These are phyloP conservation scores for Drosophila busckii DNA, from an alignment of 1,140 invertebrate species.

Conservation along the genomic window DNA sequence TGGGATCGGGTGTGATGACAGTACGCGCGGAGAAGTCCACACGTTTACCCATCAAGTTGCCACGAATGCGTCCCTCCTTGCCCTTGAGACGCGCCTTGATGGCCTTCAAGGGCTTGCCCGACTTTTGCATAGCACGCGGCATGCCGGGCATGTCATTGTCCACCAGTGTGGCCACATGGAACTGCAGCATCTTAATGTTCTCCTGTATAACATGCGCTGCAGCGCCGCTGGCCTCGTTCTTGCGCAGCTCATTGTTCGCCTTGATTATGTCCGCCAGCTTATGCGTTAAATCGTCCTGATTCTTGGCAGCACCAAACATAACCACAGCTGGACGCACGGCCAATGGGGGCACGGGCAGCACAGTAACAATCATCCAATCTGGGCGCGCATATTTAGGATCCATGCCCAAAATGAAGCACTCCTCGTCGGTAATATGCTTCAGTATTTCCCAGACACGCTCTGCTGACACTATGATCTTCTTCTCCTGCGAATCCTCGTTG, in stretches of 20 bases:
- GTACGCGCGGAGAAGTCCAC: conserved; percentile 99
- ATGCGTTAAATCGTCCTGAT: conserved; percentile 99
- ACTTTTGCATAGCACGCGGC: conserved; percentile 98
- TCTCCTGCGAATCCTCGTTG: conserved; percentile 98
- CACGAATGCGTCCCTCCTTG: conserved; percentile 98
- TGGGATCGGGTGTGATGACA: conserved; percentile 99
- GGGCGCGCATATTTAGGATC: conserved; percentile 97
- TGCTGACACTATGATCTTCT: conserved; percentile 94
- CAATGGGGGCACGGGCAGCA: conserved; percentile 97
- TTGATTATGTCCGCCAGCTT: conserved; percentile 99
- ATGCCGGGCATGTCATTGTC: conserved; percentile 99
- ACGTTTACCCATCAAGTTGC: conserved; percentile 99
- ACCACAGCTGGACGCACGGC: conserved; percentile 97
- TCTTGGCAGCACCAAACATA: conserved; percentile 99
- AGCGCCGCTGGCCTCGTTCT: conserved; percentile 97
- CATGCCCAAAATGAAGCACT: conserved; percentile 97
- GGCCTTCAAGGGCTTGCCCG: conserved; percentile 98
- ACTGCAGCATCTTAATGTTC: conserved; percentile 99
- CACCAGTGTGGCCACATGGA: conserved; percentile 98
- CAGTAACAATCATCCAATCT: conserved; percentile 99
- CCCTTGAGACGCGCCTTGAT: conserved; percentile 94
- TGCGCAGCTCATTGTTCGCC: conserved; percentile 96
- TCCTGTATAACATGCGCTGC: conserved; percentile 97
- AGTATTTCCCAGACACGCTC: conserved; percentile 98
- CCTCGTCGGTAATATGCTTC: conserved; percentile 98